Base-by-base conservation (phyloP, 2,113 vertebrate species). In the Sorex araneus region DNA sequence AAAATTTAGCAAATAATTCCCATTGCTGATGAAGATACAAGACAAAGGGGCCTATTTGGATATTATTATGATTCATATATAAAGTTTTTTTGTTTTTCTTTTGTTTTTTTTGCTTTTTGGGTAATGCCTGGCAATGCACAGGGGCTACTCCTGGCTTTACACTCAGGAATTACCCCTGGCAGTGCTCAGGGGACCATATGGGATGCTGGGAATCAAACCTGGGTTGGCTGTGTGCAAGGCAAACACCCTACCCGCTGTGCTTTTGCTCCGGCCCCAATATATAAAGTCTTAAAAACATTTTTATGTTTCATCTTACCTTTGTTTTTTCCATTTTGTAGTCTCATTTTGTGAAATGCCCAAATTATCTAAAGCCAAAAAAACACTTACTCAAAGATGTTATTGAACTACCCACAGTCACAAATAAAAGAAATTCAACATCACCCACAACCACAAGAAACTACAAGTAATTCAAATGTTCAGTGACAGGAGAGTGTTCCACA, bases 321-420 rank as follows among this genome's bases (percentile, higher is more conserved):
- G 9, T 10, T 50, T 50, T 83, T 50, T 50, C 2, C 9, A 50
- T 50, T 50, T 50, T 50, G 9, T 50, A 50, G 10, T 50, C 66
- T 86, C 57, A 40, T 36, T 73, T 86, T 67, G 69, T 27, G 64
- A 89, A 67, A 30, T 64, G 40, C 45, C 69, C 57, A 57, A 86
- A 64, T 69, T 27, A 23, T 71, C 27, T 73, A 84, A 93, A 75
- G 78, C 25, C n/a, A 8, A 84, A 79, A 64, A 64, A 30, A 73
- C 3, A 50, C 34, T 47, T 84, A n/a, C 30, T 87, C 50, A 60
- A 34, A 70, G 25, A 54, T 40, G 11, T 15, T 43, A 36, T 40
- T 84, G 16, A 1, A 9, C 32, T 71, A 32, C 66, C 64, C 13
- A 36, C n/a, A 88, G 28, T 83, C 57, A 64, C 54, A 78, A 28